A percentile compares a stretch with the other conserved stretches of the same genome.
Evolutionary conservation across 2,797 vertebrate genomes (phyloP).

Genomic region (Betta splendens): DNA sequence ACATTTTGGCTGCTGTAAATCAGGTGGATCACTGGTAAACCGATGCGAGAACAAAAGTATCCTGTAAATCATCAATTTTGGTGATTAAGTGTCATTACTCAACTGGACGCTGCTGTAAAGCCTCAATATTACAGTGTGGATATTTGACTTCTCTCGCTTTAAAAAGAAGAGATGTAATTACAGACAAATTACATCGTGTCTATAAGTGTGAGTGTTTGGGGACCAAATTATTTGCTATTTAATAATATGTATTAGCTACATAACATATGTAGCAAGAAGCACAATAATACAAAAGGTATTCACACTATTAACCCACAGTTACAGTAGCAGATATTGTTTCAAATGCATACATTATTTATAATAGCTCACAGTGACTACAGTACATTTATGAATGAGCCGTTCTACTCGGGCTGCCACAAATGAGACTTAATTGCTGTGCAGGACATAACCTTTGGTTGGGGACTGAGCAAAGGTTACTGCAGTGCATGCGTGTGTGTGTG

Average conservation of each 20-base stretch:
- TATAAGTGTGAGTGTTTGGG: not conserved
- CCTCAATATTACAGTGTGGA: constrained; percentile 40
- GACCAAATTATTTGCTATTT: no score
- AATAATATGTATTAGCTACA: no score
- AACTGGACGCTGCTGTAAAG: constrained; percentile 1
- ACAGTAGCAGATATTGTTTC: not conserved
- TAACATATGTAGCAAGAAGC: not conserved
- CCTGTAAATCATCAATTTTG: constrained; percentile 35
- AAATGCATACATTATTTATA: constrained; percentile 29
- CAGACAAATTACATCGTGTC: not conserved
- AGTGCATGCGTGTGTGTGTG: constrained; percentile 30
- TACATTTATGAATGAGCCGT: constrained; percentile 61
- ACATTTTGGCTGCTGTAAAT: constrained; percentile 56
- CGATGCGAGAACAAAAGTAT: constrained; percentile 38
- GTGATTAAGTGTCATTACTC: constrained; percentile 56
- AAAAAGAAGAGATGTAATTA: constrained; percentile 1
- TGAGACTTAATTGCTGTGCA: constrained; percentile 57
- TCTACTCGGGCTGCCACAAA: constrained; percentile 51
- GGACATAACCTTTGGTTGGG: constrained; percentile 59
- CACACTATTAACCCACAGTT: no score
- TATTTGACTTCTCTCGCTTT: constrained; percentile 2
- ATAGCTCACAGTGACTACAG: constrained; percentile 29
- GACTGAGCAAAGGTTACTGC: constrained; percentile 55
- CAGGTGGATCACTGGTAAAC: constrained; percentile 58
- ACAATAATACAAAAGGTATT: not conserved